Conservation (phyloP, 2,888 invertebrate genomes). For the Aleiodes leptofemur region DNA sequence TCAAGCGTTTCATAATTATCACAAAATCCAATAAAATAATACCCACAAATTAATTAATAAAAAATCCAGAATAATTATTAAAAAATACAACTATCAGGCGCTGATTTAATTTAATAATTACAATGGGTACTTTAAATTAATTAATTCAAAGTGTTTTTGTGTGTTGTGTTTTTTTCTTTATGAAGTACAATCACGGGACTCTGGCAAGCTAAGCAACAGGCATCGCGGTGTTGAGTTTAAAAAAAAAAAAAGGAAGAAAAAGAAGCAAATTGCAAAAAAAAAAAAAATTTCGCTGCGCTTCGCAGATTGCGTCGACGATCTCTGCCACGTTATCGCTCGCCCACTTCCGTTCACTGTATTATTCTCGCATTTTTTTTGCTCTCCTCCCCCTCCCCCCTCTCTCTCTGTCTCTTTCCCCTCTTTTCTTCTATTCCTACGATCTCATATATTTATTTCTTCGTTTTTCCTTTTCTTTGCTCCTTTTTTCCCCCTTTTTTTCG, state of each 20-base stretch:
- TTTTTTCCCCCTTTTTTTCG: conserved; percentile 17
- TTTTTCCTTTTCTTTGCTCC: conserved; percentile 5
- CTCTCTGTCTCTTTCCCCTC: neutral
- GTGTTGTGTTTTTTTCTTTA: conserved; percentile 12
- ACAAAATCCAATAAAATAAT: too few species aligned
- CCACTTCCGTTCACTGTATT: conserved; percentile 42
- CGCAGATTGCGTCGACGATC: conserved; percentile 52
- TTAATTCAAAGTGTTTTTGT: neutral
- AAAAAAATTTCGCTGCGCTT: conserved; percentile 50
- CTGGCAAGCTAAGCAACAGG: conserved; percentile 14
- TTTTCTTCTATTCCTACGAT: conserved; percentile 13
- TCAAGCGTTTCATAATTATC: too few species aligned
- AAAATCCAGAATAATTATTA: too few species aligned
- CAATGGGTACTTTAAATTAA: neutral
- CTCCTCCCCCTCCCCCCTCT: conserved; percentile 10
- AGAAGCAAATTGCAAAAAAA: too few species aligned
- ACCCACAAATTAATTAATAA: neutral
- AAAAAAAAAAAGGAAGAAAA: neutral
- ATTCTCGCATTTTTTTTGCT: conserved; percentile 15
- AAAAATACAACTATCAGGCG: too few species aligned
- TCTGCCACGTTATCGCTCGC: conserved; percentile 40
- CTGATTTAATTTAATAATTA: too few species aligned
- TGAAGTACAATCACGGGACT: conserved; percentile 1
- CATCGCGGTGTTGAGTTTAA: neutral
- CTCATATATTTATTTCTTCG: neutral